Base-by-base conservation (phyloP, 2,797 vertebrate species). In the Bradypodion pumilum region DNA sequence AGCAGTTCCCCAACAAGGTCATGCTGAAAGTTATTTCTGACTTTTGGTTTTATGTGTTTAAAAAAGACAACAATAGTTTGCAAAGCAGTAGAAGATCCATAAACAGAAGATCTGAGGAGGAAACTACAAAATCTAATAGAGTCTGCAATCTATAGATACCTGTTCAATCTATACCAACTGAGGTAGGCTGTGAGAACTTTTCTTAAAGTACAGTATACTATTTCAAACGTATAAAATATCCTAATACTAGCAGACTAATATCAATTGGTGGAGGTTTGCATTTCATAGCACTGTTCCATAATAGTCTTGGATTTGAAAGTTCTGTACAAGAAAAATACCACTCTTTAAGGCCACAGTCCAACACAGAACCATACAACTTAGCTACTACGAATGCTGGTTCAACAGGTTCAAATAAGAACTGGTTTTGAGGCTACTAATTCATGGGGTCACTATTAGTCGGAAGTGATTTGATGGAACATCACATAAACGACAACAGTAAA, bases 11-110 rank as follows among this genome's bases (percentile, higher is more conserved):
- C 40, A 15, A 44, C 35, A 85, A 75, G 78, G 37, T 59, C 9
- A 19, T 27, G 27, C 37, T 68, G 46, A 87, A 89, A 80, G 73
- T 63, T 88, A 59, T 83, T 91, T 90, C 79, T 87, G 78, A 63
- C 32, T n/a, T 37, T 3, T 44, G 1, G 42, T 23, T 42, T 35
- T 60, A 9, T 49, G 7, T 15, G 46, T 37, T 10, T 78, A 85
- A 69, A 81, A 83, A 83, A 40, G 63, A 27, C n/a, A 42, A 68
- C 81, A 89, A 23, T 60, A 84, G 86, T 82, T 86, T 92, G n/a
- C 46, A 35, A 9, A 79, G 16, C 32, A 90, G 81, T 2, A 82
- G 15, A n/a, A 85, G 78, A 84, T 89, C 82, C 72, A 70, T 16
- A n/a, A 73, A 82, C 23, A 63, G 6, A 56, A 81, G 49, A 60